phyloP scores from a whole-genome alignment of 1,140 invertebrate species.

The Pissodes strobi region DNA sequence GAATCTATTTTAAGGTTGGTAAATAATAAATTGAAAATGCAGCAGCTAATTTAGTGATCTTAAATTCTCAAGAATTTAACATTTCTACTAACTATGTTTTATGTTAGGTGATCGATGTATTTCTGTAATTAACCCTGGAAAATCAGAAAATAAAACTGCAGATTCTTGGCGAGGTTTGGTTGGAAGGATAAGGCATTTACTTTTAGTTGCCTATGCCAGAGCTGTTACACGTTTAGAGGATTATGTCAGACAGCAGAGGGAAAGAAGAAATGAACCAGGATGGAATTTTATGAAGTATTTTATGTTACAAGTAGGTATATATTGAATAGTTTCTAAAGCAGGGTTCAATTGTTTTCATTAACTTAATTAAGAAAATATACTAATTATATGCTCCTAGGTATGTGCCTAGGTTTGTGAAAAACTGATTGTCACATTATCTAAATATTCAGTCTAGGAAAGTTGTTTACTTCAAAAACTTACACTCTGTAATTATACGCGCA shows the following conservation, averaged over 20 bases:
- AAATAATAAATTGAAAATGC: too few species aligned
- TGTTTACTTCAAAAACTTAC: too few species aligned
- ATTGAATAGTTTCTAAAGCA: too few species aligned
- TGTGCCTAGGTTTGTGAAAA: too few species aligned
- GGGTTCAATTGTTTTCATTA: too few species aligned
- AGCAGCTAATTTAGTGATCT: too few species aligned
- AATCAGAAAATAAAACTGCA: constrained; percentile 82
- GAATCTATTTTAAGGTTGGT: too few species aligned
- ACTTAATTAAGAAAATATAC: too few species aligned
- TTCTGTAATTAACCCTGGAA: constrained; percentile 87
- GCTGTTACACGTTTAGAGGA: constrained; percentile 88
- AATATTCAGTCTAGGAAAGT: too few species aligned
- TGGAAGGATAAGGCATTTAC: constrained; percentile 77
- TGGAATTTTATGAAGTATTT: constrained; percentile 97
- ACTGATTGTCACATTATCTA: too few species aligned
- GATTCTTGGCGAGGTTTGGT: constrained; percentile 90
- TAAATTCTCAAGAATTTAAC: background rate
- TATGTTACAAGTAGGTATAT: constrained; percentile 80
- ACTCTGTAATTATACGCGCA: too few species aligned
- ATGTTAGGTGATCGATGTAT: constrained; percentile 82
- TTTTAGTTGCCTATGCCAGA: constrained; percentile 86
- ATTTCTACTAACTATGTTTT: background rate
- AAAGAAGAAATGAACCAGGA: constrained; percentile 83
- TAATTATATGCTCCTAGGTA: too few species aligned
- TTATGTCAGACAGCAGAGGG: constrained; percentile 84